A percentile compares a stretch with the other conserved stretches of the same genome.
Evolutionary conservation across 2,797 vertebrate genomes (phyloP).

Genomic region (Pyrocephalus nanus): DNA sequence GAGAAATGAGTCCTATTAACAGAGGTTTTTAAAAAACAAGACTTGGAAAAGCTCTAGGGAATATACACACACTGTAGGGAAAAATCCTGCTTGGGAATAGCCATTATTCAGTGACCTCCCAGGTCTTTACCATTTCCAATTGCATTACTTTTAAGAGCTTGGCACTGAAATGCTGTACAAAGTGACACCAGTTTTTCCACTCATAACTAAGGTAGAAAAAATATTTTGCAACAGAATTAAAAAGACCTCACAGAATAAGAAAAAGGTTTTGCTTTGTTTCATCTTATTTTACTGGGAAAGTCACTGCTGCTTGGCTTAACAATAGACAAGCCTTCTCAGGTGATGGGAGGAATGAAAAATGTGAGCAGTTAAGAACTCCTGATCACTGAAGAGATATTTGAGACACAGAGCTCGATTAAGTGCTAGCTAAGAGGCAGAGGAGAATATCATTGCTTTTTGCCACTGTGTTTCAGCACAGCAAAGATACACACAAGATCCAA

Average conservation of each 20-base stretch:
- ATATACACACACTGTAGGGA: neutral
- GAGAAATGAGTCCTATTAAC: neutral
- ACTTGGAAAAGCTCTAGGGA: neutral
- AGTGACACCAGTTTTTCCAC: neutral
- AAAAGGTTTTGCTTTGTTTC: slow-evolving; percentile 6
- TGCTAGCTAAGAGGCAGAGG: slow-evolving; percentile 12
- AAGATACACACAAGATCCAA: neutral
- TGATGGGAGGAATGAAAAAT: slow-evolving; percentile 63
- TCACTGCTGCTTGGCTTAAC: neutral
- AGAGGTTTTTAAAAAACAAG: neutral
- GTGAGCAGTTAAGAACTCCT: slow-evolving; percentile 49
- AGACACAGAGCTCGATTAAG: slow-evolving; percentile 47
- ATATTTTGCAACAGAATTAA: neutral
- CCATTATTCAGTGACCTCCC: neutral
- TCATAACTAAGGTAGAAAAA: neutral
- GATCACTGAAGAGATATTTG: slow-evolving; percentile 61
- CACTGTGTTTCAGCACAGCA: neutral
- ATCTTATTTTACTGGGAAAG: slow-evolving; percentile 6
- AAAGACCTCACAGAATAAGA: neutral
- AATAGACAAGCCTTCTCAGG: slow-evolving; percentile 29
- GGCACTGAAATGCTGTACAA: neutral
- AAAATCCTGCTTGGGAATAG: neutral
- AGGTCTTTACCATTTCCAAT: neutral
- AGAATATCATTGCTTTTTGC: neutral
- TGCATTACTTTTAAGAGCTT: neutral